phyloP scores from a whole-genome alignment of 2,888 invertebrate genomes.

The Drosophila fungiperda region DNA sequence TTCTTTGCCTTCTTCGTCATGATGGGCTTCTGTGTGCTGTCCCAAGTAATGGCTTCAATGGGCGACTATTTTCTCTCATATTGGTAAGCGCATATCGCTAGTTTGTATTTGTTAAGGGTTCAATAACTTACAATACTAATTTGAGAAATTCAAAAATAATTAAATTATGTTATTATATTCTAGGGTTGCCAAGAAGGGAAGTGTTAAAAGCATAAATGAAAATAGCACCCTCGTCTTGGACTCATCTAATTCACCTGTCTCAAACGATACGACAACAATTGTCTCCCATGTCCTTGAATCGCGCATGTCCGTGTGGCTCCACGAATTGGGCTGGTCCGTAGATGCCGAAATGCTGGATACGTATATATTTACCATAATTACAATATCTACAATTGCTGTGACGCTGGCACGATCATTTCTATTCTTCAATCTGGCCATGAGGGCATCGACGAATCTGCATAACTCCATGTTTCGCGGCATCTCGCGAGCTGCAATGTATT shows the following conservation, averaged over 20 bases:
- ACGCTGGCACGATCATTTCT: conserved; percentile 84
- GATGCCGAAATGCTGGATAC: conserved; percentile 83
- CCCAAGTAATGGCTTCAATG: conserved; percentile 90
- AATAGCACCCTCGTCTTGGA: conserved; percentile 33
- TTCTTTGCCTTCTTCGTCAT: conserved; percentile 87
- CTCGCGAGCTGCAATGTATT: conserved; percentile 92
- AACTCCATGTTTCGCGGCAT: conserved; percentile 93
- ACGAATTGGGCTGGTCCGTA: conserved; percentile 62
- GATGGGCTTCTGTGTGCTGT: conserved; percentile 87
- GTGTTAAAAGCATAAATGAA: conserved; percentile 16
- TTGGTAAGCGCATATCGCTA: conserved; percentile 86
- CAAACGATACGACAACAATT: conserved; percentile 47
- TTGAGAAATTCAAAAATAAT: not conserved
- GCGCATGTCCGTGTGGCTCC: conserved; percentile 54
- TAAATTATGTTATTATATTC: not conserved
- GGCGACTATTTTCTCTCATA: conserved; percentile 92
- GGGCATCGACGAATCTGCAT: conserved; percentile 91
- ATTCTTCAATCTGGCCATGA: conserved; percentile 88
- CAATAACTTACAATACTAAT: not conserved
- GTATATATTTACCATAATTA: conserved; percentile 86
- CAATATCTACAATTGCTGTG: conserved; percentile 84
- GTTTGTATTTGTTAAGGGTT: not conserved
- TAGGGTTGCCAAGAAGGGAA: conserved; percentile 73
- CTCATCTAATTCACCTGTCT: not conserved
- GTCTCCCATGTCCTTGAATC: conserved; percentile 50